Evolutionary conservation across 2,113 vertebrate genomes (phyloP).

Genomic region (Leucosticte australis): DNA sequence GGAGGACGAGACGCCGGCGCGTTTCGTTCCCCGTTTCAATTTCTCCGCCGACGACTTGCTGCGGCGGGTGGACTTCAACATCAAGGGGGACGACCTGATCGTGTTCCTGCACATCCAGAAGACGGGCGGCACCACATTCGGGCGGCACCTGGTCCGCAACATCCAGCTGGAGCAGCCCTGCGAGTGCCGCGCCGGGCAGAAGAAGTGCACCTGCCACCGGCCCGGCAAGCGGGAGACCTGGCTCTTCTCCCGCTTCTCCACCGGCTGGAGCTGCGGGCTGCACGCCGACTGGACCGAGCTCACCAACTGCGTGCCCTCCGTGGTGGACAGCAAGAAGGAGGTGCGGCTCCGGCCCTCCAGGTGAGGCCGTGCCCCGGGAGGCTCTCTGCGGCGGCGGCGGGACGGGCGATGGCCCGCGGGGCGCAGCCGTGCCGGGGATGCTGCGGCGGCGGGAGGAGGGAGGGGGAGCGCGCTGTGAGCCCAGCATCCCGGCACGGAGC

Average conservation of each 20-base stretch:
- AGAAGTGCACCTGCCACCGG: slow-evolving; percentile 94
- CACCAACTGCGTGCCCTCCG: slow-evolving; percentile 91
- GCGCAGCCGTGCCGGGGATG: neutral
- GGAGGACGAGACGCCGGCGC: slow-evolving; percentile 86
- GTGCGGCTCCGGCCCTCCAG: slow-evolving; percentile 76
- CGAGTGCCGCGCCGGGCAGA: slow-evolving; percentile 93
- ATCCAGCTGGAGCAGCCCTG: slow-evolving; percentile 96
- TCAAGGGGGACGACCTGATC: slow-evolving; percentile 92
- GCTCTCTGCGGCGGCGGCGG: neutral
- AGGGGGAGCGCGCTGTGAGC: neutral
- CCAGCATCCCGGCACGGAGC: neutral
- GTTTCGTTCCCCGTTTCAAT: slow-evolving; percentile 89
- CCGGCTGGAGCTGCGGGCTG: slow-evolving; percentile 98
- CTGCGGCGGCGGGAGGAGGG: neutral
- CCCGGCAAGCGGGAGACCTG: slow-evolving; percentile 94
- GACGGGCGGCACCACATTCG: slow-evolving; percentile 96
- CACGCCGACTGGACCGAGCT: slow-evolving; percentile 99
- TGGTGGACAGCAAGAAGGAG: slow-evolving; percentile 83
- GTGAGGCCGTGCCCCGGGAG: slow-evolving; percentile 61
- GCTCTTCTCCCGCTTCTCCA: slow-evolving; percentile 98
- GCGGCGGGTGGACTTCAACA: slow-evolving; percentile 86
- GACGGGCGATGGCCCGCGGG: neutral
- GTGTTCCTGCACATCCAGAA: slow-evolving; percentile 99
- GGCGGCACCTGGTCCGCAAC: slow-evolving; percentile 94
- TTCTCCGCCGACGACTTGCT: slow-evolving; percentile 85